Base-by-base conservation (phyloP, 2,888 invertebrate species). In the Anthophora plumipes region DNA sequence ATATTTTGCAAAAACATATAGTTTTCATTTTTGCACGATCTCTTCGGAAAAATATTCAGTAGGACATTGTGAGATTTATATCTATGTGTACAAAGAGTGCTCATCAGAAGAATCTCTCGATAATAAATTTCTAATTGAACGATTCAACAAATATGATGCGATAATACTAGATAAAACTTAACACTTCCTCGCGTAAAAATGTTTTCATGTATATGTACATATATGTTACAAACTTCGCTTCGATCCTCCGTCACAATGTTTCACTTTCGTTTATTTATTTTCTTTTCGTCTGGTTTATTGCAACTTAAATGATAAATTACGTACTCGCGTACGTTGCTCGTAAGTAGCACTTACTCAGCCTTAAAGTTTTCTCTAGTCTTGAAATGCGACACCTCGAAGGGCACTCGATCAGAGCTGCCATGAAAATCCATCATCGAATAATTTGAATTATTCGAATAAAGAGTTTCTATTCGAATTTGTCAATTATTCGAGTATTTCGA, bases 331-430 rank as follows among this genome's bases (percentile, higher is more conserved):
- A 54, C 68, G 37, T 43, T 41, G 59, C 39, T 64, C 52, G 50
- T 77, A 80, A 83, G 73, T 83, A 82, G 82, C 66, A 82, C 76
- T 77, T 82, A 82, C 52, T 87, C 86, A 87, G 86, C 86, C 88
- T 87, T 86, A 75, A 9, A 39, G 68, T 72, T 77, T 68, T 72
- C 64, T n/a, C 57, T 79, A 79, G 52, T 80, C 69, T 77, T 20
- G 14, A 88, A 86, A 85, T 81, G 86, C 86, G 74, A 61, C 20
- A 48, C 46, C 66, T 50, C 39, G 9, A 9, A 17, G 9, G 31
- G 4, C 31, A 31, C 31, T 31, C 31, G 31, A 31, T 31, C 4
- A 31, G 31, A 4, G 31, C 31, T 31, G 31, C 4, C 31, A 31
- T 4, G 31, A 31, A 31, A 31, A 31, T 4, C 31, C n/a, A n/a